These are phyloP conservation scores for Drosophila koepferae DNA, from an alignment of 2,888 invertebrate species.

Conservation along the genomic window DNA sequence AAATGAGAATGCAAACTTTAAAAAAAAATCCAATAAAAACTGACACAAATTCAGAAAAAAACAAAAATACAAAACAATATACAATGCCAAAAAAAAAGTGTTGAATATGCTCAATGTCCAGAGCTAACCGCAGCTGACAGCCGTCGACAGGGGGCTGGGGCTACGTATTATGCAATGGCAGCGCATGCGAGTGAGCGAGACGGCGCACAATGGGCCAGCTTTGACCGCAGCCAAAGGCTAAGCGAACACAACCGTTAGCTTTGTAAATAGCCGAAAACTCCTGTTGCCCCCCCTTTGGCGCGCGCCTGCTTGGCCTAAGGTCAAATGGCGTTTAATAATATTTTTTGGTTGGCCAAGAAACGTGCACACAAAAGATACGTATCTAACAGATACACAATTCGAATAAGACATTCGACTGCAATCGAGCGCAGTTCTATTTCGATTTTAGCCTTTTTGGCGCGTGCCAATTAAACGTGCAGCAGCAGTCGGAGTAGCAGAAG, in stretches of 20 bases:
- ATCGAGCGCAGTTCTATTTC: slow-evolving; percentile 18
- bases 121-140: slow-evolving; percentile 57
- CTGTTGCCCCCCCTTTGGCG: slow-evolving; percentile 5
- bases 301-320: slow-evolving; percentile 62
- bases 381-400: slow-evolving; percentile 64
- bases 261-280: slow-evolving; percentile 51
- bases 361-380: slow-evolving; percentile 56
- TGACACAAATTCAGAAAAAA: too few relatives aligned
- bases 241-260: slow-evolving; percentile 67
- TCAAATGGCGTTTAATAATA: slow-evolving; percentile 79
- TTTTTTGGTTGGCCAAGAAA: slow-evolving; percentile 37
- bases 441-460: slow-evolving; percentile 58
- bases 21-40: too few relatives aligned
- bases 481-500: not conserved
- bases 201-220: not conserved
- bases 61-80: not conserved
- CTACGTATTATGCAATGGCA: slow-evolving; percentile 33
- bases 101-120: slow-evolving; percentile 5
- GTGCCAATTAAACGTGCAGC: slow-evolving; percentile 73
- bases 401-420: slow-evolving; percentile 68
- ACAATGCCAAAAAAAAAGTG: slow-evolving; percentile 15
- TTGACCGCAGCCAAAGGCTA: slow-evolving; percentile 66
- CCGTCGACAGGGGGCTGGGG: slow-evolving; percentile 34
- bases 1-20: too few relatives aligned
- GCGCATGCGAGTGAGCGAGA: slow-evolving; percentile 9